These are phyloP conservation scores for Leucoptera coffeella DNA, from an alignment of 2,888 invertebrate genomes.

Conservation along the genomic window DNA sequence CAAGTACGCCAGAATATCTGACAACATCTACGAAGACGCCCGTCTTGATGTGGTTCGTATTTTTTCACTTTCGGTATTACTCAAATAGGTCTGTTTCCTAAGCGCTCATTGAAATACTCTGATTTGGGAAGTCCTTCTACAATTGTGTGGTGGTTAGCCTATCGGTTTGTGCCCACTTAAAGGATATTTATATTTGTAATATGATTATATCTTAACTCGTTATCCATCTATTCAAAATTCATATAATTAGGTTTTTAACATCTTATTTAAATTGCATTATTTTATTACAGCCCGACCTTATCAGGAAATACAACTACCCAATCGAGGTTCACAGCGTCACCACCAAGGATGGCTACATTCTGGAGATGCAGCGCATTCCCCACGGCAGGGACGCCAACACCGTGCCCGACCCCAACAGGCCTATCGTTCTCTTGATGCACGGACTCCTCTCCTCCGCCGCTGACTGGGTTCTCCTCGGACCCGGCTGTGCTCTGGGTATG, in stretches of 20 bases:
- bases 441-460: slow-evolving; percentile 69
- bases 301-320: slow-evolving; percentile 58
- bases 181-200: too few relatives aligned
- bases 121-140: too few relatives aligned
- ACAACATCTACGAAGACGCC: slow-evolving; percentile 27
- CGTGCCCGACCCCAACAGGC: slow-evolving; percentile 31
- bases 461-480: slow-evolving; percentile 69
- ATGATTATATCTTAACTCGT: too few relatives aligned
- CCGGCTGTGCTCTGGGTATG: slow-evolving; percentile 59
- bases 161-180: too few relatives aligned
- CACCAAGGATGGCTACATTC: slow-evolving; percentile 75
- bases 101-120: too few relatives aligned
- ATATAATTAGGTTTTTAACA: too few relatives aligned
- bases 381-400: slow-evolving; percentile 38
- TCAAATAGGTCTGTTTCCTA: too few relatives aligned
- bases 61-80: too few relatives aligned
- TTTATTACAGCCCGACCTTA: slow-evolving; percentile 45
- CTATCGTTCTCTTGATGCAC: slow-evolving; percentile 60
- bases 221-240: too few relatives aligned
- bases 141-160: too few relatives aligned
- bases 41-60: slow-evolving; percentile 25
- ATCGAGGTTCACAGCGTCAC: slow-evolving; percentile 55
- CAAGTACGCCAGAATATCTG: slow-evolving; percentile 14
- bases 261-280: too few relatives aligned
- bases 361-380: slow-evolving; percentile 68